Evolutionary conservation across 2,797 vertebrate genomes (phyloP), one percentile per base, ranked within the genome.

Genomic region (Centropyge bicolor): DNA sequence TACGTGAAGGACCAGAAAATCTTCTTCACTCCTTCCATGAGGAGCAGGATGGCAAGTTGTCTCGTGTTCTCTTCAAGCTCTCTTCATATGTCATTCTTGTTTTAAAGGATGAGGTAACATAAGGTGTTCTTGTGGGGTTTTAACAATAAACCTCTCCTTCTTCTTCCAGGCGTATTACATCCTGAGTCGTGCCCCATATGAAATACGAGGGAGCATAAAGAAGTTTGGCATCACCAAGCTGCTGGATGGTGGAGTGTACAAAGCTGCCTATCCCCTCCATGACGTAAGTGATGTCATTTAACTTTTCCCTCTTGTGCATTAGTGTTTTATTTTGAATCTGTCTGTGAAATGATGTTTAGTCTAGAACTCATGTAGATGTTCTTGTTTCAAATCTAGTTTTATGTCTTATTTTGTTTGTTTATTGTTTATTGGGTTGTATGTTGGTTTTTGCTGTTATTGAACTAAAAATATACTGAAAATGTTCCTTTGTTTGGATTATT

Each of bases 141-240:
- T n/a, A 48, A 31, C 16, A 11, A 49, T 20, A 1, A 40, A 9
- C 0, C 0, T 56, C 3, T 57, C 81, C 43, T 46, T 78, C 49
- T 52, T 79, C n/a, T 48, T 48, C 19, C 77, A 99, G 98, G 97
- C 97, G 12, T 94, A 95, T 78, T 98, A 97, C 93, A 96, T 99
- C 88, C 93, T 99, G 66, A 97, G 96, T 56, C 97, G 97, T 24
- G 94, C 97, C 9, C 94, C 95, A 54, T 99, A 97, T 83, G 96
- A 96, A 80, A 84, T 94, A 49, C 93, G 94, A 80, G 94, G 94
- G 38, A 95, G 70, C 1, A 81, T 94, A 31, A 97, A 93, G 86
- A 98, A 97, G 89, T 98, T 99, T 92, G 97, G 97, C 63, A 97
- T 98, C 93, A 97, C 91, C 75, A 98, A 96, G 75, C 94, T 99